These are phyloP conservation scores for Eonycteris spelaea DNA, from an alignment of 2,113 vertebrate species.

Conservation along the genomic window DNA sequence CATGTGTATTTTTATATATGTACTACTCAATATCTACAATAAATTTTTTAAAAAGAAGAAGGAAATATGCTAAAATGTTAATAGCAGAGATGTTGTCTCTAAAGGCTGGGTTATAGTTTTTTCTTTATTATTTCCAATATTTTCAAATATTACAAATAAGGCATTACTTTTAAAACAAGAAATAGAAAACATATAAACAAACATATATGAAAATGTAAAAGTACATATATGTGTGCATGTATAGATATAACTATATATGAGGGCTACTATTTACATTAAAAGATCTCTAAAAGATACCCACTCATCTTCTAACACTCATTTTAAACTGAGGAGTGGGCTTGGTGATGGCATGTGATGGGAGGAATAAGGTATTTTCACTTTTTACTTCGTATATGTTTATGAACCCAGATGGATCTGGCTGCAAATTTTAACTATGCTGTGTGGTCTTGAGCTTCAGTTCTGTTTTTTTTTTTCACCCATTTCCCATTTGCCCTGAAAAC, in stretches of 20 bases:
- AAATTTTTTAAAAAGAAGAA: not conserved
- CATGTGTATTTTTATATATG: not conserved
- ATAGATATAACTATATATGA: not conserved
- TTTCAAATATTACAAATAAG: conserved; percentile 16
- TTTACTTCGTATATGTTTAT: not conserved
- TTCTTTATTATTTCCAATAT: not conserved
- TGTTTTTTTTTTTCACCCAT: too few relatives aligned
- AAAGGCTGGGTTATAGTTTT: not conserved
- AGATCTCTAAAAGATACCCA: not conserved
- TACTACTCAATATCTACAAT: not conserved
- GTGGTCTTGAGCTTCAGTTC: not conserved
- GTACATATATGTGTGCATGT: not conserved
- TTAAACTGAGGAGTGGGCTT: not conserved
- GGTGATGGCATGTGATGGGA: not conserved
- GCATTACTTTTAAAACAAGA: not conserved
- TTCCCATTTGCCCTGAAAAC: too few relatives aligned
- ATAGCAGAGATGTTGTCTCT: not conserved
- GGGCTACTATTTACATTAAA: not conserved
- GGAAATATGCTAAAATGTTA: not conserved
- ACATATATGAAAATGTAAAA: not conserved
- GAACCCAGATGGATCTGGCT: not conserved
- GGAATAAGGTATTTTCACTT: not conserved
- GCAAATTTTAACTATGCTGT: not conserved
- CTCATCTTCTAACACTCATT: not conserved
- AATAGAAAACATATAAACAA: not conserved